Base-by-base conservation (phyloP, 2,888 invertebrate genomes). In the Phalera bucephala region DNA sequence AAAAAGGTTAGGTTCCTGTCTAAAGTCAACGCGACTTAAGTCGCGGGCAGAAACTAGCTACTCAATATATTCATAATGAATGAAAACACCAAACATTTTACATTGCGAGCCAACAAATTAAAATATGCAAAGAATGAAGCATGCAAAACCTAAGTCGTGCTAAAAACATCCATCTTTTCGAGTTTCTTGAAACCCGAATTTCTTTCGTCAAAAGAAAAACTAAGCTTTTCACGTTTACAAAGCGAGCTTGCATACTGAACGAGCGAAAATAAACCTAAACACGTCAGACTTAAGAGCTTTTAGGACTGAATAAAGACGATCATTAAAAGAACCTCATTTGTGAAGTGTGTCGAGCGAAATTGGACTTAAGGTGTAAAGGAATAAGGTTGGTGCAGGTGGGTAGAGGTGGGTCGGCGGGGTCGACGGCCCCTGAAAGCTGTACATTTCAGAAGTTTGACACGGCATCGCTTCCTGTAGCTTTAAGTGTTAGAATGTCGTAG, bases 391-490 rank as follows among this genome's bases (percentile, higher is more conserved):
- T 50, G 51, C 53, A 52, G 60, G 72, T 69, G 64, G 62, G 3
- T 17, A 17, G 17, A 64, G 42, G 46, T 41, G 40, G 23, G 22
- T 22, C 28, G 53, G 61, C 39, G 60, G 65, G 79, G 81, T 86
- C 76, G 84, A 80, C 50, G 83, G 69, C 70, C 86, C 48, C 71
- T 80, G 80, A 79, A 83, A 81, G 77, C 78, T 70, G 64, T 60
- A 59, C 54, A 65, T 75, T 77, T 72, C 75, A 76, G 72, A 75
- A 79, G 75, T 81, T 82, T 79, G 72, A 80, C 79, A 83, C 75
- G 78, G 74, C 76, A 80, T 70, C 67, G 72, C 75, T 84, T 80
- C 80, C 78, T 73, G 67, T 44, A 60, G 61, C 57, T 38, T 35
- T 45, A 47, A 69, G 72, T 72, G 74, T 61, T 58, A 59, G 64